Conservation (phyloP, 1,140 invertebrate species). For the Geopemphigus sp. region DNA sequence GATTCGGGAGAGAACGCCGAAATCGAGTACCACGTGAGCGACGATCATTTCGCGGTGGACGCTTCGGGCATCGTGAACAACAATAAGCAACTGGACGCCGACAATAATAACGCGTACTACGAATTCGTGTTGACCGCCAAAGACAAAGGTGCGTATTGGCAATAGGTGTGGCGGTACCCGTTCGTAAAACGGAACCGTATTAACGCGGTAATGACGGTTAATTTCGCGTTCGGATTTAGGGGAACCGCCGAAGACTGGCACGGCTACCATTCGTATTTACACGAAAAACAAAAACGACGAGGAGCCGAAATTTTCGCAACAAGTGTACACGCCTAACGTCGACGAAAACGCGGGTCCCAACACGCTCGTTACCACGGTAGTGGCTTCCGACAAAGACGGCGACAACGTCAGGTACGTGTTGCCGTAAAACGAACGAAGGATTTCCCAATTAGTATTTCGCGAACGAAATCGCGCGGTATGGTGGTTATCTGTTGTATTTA, state of each 20-base stretch:
- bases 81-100: conserved; percentile 89
- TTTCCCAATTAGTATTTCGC: too few relatives aligned
- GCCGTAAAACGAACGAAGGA: too few relatives aligned
- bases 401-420: conserved; percentile 70
- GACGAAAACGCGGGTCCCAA: conserved; percentile 93
- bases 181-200: too few relatives aligned
- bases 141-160: conserved; percentile 69
- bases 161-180: too few relatives aligned
- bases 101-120: conserved; percentile 95
- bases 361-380: conserved; percentile 89
- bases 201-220: too few relatives aligned
- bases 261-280: conserved; percentile 87
- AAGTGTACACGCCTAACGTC: conserved; percentile 93
- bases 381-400: conserved; percentile 92
- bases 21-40: conserved; percentile 87
- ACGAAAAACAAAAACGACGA: conserved; percentile 96
- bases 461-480: too few relatives aligned
- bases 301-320: conserved; percentile 92
- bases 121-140: conserved; percentile 89
- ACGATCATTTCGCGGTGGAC: conserved; percentile 91
- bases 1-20: conserved; percentile 91
- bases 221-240: conserved; percentile 57
- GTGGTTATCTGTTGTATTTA: too few relatives aligned
- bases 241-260: conserved; percentile 85
- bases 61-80: conserved; percentile 87